Conservation (phyloP, 2,888 invertebrate genomes). For the Lycia hirtaria region DNA sequence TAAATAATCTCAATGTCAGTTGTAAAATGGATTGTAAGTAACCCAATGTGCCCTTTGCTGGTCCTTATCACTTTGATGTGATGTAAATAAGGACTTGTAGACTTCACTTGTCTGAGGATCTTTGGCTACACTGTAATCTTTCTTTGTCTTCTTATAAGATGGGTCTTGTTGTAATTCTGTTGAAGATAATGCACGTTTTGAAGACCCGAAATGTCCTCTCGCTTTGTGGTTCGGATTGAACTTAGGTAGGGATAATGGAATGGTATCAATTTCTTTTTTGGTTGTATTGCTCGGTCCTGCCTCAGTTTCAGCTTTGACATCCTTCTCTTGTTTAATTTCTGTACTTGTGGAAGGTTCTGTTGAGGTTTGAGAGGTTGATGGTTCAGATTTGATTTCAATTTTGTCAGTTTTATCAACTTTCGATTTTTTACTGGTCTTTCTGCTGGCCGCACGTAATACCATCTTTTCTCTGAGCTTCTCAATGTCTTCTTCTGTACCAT, state of each 20-base stretch:
- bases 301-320: slow-evolving; percentile 69
- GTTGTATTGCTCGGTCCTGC: slow-evolving; percentile 60
- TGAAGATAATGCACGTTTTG: slow-evolving; percentile 66
- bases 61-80: slow-evolving; percentile 93
- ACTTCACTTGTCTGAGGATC: slow-evolving; percentile 96
- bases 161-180: slow-evolving; percentile 85
- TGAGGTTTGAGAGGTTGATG: slow-evolving; percentile 41
- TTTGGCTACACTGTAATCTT: slow-evolving; percentile 93
- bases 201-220: slow-evolving; percentile 76
- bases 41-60: slow-evolving; percentile 98
- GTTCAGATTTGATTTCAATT: slow-evolving; percentile 53
- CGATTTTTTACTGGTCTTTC: slow-evolving; percentile 88
- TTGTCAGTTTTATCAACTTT: slow-evolving; percentile 63
- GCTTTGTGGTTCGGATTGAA: slow-evolving; percentile 74
- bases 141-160: slow-evolving; percentile 90
- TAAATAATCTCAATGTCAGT: slow-evolving; percentile 74
- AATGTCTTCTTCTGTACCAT: slow-evolving; percentile 93
- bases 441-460: slow-evolving; percentile 87
- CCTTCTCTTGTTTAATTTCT: slow-evolving; percentile 54
- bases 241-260: slow-evolving; percentile 75
- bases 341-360: slow-evolving; percentile 42
- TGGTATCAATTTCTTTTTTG: slow-evolving; percentile 78
- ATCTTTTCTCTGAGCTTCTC: slow-evolving; percentile 87
- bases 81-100: slow-evolving; percentile 97
- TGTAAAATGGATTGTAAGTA: slow-evolving; percentile 98